Evolutionary conservation across 2,113 vertebrate genomes (phyloP).

Genomic region (Urocynchramus pylzowi): DNA sequence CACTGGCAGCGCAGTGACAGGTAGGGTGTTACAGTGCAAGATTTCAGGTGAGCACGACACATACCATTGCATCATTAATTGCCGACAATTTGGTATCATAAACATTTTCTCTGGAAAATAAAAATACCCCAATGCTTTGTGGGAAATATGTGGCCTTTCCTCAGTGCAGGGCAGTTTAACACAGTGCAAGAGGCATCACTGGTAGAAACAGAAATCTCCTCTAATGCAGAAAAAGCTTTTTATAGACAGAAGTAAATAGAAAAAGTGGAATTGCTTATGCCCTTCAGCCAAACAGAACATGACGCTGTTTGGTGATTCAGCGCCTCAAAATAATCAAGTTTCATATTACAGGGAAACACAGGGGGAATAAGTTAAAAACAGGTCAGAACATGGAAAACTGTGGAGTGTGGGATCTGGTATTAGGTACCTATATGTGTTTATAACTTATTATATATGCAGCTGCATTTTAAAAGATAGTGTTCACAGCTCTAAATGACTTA

Average conservation of each 20-base stretch:
- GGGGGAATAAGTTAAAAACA: constrained; percentile 29
- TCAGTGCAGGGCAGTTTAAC: background rate
- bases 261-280: background rate
- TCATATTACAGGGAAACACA: background rate
- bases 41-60: background rate
- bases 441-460: background rate
- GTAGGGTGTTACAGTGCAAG: background rate
- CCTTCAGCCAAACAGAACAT: constrained; percentile 18
- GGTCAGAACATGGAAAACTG: background rate
- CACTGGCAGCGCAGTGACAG: background rate
- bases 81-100: background rate
- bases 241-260: background rate
- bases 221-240: background rate
- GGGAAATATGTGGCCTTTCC: background rate
- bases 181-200: background rate
- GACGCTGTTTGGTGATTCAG: constrained; percentile 19
- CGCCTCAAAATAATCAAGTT: constrained; percentile 1
- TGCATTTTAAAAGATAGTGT: constrained; percentile 9
- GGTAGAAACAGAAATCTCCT: background rate
- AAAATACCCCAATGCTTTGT: background rate
- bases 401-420: background rate
- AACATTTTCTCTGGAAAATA: background rate
- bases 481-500: background rate
- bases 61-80: rapidly evolving
- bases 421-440: background rate